Evolutionary conservation across 2,888 invertebrate species (phyloP), one percentile per base, ranked within the genome.

Genomic region (Lithophane leautieri): DNA sequence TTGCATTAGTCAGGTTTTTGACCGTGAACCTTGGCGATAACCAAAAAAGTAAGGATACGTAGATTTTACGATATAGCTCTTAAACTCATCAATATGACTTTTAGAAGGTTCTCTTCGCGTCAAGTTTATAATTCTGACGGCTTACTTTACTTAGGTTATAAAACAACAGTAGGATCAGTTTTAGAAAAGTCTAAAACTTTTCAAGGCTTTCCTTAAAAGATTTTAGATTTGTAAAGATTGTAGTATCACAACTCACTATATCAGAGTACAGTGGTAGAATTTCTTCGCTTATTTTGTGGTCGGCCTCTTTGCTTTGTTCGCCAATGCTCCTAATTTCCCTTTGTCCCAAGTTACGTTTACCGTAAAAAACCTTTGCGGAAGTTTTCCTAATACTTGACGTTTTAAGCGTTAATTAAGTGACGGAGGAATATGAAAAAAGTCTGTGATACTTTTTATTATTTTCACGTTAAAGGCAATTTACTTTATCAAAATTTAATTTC

Each of bases 401-500:
- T 76, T 73, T 81, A 81, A 85, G 83, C 88, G 88, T 90, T 92
- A 90, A 91, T 92, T 91, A 92, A 90, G 87, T 89, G 86, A 84
- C 72, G 82, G 82, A 81, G 80, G 80, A 85, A 86, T 86, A 86
- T 77, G 70, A 83, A 83, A 82, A 79, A 86, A 81, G 71, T 78
- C 81, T 69, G 79, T 78, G 78, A 81, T 82, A 78, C 76, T 82
- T 85, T 81, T 76, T 82, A 88, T 89, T 86, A 81, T 85, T 87
- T 88, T 85, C 73, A 76, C 79, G 80, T 83, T 89, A 86, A 88
- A 86, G 82, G 81, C 81, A 89, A 89, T 90, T 90, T 90, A 88
- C 85, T 78, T 87, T 76, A 77, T 40, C 62, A 65, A 82, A 81
- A 69, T 82, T 83, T 78, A 88, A 86, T 89, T 86, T 82, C 40